Base-by-base conservation (phyloP, 2,888 invertebrate genomes). In the Eristalinus aeneus region DNA sequence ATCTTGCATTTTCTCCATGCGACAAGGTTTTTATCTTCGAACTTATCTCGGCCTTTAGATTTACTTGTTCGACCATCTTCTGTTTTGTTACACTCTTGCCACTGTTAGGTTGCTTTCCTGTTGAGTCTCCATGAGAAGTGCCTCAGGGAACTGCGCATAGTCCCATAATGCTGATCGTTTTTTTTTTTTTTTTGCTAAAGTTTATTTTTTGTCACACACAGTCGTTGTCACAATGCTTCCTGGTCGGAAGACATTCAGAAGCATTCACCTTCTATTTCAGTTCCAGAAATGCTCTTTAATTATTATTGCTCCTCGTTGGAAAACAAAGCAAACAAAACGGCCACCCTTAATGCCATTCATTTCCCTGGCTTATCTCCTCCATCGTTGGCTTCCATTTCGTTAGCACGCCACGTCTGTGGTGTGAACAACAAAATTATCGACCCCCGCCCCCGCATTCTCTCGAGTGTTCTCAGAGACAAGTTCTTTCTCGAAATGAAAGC, bases 291-390 rank as follows among this genome's bases (percentile, higher is more conserved):
- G 27, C 56, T 22, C 12, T 60, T 75, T 60, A 75, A 67, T 75
- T 75, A 63, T 73, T 64, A 60, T 60, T 60, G n/a, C 64, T 34
- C n/a, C 61, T 32, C 23, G n/a, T 3, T 64, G 56, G 8, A 58
- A 23, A 53, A 16, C 23, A 61, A 58, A 46, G 12, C 56, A 46
- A n/a, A 56, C 56, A 64, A 72, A n/a, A 61, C 31, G 1, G 12
- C 27, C 58, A 22, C 68, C 61, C 68, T 34, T 58, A 76, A 61
- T 54, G 76, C 76, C 68, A 68, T 76, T 68, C 68, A 76, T 76
- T 68, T 36, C 53, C 9, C 20, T 23, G 68, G 68, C 68, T 68
- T 68, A 68, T 76, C 61, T 23, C 46, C 68, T 32, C 68, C 61
- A 68, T 61, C 68, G 68, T 68, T 76, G 68, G 61, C 68, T 68